These are phyloP conservation scores for Marcusenius ussheri DNA, from an alignment of 2,113 vertebrate genomes.

Conservation along the genomic window DNA sequence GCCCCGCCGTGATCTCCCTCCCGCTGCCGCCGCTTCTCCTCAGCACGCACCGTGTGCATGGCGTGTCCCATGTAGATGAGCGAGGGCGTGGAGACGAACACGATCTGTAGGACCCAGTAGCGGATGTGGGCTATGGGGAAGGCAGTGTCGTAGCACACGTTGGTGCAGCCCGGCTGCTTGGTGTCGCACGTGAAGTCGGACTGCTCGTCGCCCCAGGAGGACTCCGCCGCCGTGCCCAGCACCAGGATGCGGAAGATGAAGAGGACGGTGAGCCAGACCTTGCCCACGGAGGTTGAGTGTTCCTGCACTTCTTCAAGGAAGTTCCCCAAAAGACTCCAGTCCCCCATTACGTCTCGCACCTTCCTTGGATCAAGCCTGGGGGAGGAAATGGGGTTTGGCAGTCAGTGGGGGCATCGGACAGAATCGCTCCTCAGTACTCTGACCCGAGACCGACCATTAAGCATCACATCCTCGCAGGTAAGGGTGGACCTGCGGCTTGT, in stretches of 20 bases:
- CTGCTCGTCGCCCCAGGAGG: constrained; percentile 93
- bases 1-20: constrained; percentile 38
- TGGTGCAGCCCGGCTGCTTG: constrained; percentile 84
- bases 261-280: constrained; percentile 90
- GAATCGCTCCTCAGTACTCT: background rate
- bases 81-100: constrained; percentile 92
- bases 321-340: constrained; percentile 92
- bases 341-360: constrained; percentile 72
- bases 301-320: constrained; percentile 95
- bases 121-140: constrained; percentile 96
- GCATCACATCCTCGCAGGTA: background rate
- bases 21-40: constrained; percentile 71
- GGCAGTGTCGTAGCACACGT: constrained; percentile 90
- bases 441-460: background rate
- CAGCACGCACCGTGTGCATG: constrained; percentile 78
- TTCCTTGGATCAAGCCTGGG: constrained; percentile 35
- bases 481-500: background rate
- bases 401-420: constrained; percentile 16
- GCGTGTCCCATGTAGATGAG: constrained; percentile 93
- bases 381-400: constrained; percentile 17
- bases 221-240: constrained; percentile 87
- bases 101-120: constrained; percentile 95
- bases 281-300: constrained; percentile 90
- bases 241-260: constrained; percentile 98
- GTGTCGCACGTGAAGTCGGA: constrained; percentile 91